phyloP scores from a whole-genome alignment of 2,888 invertebrate species.

The Venustoraphidia nigricollis region DNA sequence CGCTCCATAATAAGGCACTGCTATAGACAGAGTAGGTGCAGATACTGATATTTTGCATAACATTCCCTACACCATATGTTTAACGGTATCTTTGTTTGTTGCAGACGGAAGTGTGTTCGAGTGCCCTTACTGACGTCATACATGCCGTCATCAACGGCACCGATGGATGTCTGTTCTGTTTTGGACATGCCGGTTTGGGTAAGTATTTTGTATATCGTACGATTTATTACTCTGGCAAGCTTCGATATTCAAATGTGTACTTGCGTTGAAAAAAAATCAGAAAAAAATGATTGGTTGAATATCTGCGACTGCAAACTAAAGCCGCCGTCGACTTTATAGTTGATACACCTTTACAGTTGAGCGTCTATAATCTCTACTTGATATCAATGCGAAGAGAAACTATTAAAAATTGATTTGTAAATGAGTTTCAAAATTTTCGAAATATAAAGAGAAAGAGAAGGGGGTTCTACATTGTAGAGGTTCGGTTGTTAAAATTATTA shows the following conservation, averaged over 20 bases:
- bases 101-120: slow-evolving; percentile 82
- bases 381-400: too few relatives aligned
- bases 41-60: not conserved
- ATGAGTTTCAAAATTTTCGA: too few relatives aligned
- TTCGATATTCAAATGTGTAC: not conserved
- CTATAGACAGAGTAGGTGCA: not conserved
- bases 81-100: slow-evolving; percentile 26
- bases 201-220: slow-evolving; percentile 22
- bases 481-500: too few relatives aligned
- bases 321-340: not conserved
- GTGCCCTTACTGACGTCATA: slow-evolving; percentile 84
- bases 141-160: slow-evolving; percentile 89
- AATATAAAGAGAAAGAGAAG: too few relatives aligned
- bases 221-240: not conserved
- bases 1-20: slow-evolving; percentile 1
- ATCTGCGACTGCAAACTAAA: not conserved
- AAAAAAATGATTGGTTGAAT: too few relatives aligned
- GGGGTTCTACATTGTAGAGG: too few relatives aligned
- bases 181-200: slow-evolving; percentile 80
- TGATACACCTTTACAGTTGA: too few relatives aligned
- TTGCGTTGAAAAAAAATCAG: not conserved
- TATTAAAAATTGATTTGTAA: too few relatives aligned
- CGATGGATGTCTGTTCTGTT: slow-evolving; percentile 82
- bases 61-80: slow-evolving; percentile 4
- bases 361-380: too few relatives aligned